phyloP scores from a whole-genome alignment of 2,797 vertebrate species.

The Lophotriccus pileatus region DNA sequence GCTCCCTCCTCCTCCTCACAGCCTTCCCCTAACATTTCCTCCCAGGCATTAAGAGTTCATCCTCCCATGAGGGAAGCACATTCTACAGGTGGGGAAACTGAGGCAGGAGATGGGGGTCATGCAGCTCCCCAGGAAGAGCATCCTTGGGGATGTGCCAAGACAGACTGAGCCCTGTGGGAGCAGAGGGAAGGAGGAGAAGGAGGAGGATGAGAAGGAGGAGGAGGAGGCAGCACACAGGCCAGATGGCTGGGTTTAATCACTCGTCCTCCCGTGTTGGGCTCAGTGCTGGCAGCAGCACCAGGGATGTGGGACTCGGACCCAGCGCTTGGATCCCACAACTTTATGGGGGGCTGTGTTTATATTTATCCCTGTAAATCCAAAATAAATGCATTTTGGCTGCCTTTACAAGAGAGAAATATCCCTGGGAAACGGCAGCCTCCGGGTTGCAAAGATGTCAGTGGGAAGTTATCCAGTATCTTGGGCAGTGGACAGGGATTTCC shows the following conservation, averaged over 20 bases:
- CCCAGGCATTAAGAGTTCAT: not conserved
- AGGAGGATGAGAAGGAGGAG: not conserved
- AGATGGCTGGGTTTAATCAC: slow-evolving; percentile 53
- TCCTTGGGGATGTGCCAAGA: not conserved
- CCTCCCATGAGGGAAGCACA: accelerated
- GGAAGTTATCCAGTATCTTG: accelerated
- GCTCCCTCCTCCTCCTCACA: not conserved
- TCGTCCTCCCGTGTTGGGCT: not conserved
- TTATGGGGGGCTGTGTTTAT: not conserved
- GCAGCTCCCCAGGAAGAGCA: not conserved
- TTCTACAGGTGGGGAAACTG: not conserved
- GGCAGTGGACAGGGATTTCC: accelerated
- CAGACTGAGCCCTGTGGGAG: not conserved
- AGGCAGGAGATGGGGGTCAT: not conserved
- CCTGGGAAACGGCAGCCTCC: accelerated
- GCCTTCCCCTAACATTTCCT: not conserved
- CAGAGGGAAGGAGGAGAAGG: not conserved
- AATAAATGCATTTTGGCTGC: not conserved
- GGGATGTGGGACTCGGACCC: not conserved
- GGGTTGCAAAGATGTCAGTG: not conserved
- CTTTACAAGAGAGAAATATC: not conserved
- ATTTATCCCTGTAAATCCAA: not conserved
- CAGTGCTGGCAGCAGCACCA: not conserved
- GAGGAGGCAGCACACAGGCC: not conserved
- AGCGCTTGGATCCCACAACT: accelerated